These are phyloP conservation scores for Ostrea denselamellosa DNA, from an alignment of 1,140 invertebrate genomes.

Conservation along the genomic window DNA sequence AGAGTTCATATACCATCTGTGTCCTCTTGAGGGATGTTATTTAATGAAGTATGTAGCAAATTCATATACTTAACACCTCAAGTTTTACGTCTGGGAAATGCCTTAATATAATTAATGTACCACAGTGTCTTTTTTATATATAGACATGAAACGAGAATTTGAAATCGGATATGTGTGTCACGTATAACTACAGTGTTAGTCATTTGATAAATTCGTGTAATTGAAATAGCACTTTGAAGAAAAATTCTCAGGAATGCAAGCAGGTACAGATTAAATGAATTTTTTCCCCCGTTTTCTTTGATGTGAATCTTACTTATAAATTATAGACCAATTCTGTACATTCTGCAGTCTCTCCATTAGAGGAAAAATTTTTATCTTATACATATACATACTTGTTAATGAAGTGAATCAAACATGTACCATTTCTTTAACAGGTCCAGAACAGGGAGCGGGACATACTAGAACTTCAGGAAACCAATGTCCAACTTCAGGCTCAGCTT, in stretches of 20 bases:
- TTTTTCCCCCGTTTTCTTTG: too few relatives aligned
- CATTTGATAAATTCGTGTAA: background rate
- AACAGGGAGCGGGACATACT: constrained; percentile 51
- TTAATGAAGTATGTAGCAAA: background rate
- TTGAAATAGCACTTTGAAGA: background rate
- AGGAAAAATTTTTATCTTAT: too few relatives aligned
- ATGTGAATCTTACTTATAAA: too few relatives aligned
- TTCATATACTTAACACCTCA: background rate
- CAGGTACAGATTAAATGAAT: too few relatives aligned
- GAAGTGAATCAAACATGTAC: background rate
- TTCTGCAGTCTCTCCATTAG: too few relatives aligned
- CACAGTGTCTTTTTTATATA: background rate
- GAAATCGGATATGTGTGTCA: background rate
- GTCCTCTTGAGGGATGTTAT: background rate
- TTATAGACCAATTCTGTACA: too few relatives aligned
- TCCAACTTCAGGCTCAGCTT: constrained; percentile 52
- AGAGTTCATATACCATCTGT: background rate
- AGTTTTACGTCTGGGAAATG: background rate
- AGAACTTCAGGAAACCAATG: constrained; percentile 56
- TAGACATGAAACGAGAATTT: background rate
- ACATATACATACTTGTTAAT: too few relatives aligned
- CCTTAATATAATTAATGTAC: constrained; percentile 5
- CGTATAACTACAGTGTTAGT: background rate
- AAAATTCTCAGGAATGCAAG: too few relatives aligned
- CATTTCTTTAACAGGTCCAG: constrained; percentile 47